A percentile compares a stretch with the other conserved stretches of the same genome.
These are phyloP conservation scores for Ophion costatus DNA, from an alignment of 2,888 invertebrate genomes.

Conservation along the genomic window DNA sequence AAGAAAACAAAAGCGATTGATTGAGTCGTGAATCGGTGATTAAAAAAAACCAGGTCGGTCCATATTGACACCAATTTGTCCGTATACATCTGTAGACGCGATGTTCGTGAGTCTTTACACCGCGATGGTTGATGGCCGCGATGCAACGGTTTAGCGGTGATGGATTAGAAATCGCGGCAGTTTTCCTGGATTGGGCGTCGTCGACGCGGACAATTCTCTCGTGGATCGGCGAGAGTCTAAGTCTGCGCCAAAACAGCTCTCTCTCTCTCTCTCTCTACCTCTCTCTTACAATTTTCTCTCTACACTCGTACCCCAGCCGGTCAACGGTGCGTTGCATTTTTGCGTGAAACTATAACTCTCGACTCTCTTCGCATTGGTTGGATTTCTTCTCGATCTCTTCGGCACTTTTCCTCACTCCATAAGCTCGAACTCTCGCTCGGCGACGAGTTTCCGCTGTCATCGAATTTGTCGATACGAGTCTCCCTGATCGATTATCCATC, in stretches of 20 bases:
- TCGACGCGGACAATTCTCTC: conserved; percentile 70
- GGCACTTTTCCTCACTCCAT: conserved; percentile 43
- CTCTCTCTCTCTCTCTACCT: conserved; percentile 42
- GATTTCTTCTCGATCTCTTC: conserved; percentile 58
- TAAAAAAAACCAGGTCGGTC: not conserved
- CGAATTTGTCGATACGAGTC: conserved; percentile 9
- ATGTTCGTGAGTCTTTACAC: conserved; percentile 36
- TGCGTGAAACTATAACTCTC: conserved; percentile 63
- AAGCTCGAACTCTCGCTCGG: conserved; percentile 35
- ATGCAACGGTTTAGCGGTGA: conserved; percentile 66
- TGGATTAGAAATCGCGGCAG: conserved; percentile 77
- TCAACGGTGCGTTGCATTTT: conserved; percentile 68
- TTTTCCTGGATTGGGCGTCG: conserved; percentile 77
- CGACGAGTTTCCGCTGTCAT: conserved; percentile 45
- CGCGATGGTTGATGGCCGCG: conserved; percentile 51
- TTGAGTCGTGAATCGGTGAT: no score
- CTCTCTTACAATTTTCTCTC: conserved; percentile 48
- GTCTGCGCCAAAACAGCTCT: conserved; percentile 31
- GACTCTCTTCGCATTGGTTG: conserved; percentile 51
- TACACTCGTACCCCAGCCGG: conserved; percentile 71
- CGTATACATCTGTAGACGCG: not conserved
- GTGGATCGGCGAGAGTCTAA: conserved; percentile 49
- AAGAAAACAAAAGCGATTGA: no score
- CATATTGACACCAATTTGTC: conserved; percentile 9
- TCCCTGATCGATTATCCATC: not conserved